A percentile compares a stretch with the other conserved stretches of the same genome.
phyloP scores from a whole-genome alignment of 2,888 invertebrate species.

The Idaea straminata region DNA sequence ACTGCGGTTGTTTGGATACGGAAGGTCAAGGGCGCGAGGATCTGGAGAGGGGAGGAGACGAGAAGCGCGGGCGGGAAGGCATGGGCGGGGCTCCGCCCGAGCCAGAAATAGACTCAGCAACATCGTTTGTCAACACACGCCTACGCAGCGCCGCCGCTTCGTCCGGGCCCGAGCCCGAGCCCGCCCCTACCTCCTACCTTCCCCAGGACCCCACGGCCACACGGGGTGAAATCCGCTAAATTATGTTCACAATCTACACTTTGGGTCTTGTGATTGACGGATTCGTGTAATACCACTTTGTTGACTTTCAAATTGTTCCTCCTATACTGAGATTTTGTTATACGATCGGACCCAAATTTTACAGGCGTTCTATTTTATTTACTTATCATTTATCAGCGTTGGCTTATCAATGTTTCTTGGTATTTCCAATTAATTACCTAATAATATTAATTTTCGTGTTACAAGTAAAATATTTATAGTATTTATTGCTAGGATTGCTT shows the following conservation, averaged over 20 bases:
- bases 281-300: constrained; percentile 22
- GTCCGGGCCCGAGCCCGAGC: constrained; percentile 20
- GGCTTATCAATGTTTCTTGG: not conserved
- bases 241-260: constrained; percentile 35
- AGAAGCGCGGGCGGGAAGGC: constrained; percentile 30
- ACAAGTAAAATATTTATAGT: too few relatives aligned
- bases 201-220: constrained; percentile 19
- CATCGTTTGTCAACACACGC: constrained; percentile 78
- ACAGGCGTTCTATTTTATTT: not conserved
- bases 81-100: constrained; percentile 53
- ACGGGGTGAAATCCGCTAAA: constrained; percentile 32
- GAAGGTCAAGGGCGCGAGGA: constrained; percentile 68
- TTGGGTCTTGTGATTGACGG: constrained; percentile 25
- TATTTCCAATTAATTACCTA: not conserved
- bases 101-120: constrained; percentile 66
- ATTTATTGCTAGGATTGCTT: too few relatives aligned
- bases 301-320: constrained; percentile 13
- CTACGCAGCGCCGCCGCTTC: constrained; percentile 53
- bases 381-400: not conserved
- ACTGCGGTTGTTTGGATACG: constrained; percentile 76
- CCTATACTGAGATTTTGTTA: not conserved
- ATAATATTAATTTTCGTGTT: too few relatives aligned
- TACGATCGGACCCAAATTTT: not conserved
- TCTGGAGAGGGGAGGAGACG: constrained; percentile 39
- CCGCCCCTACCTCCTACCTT: constrained; percentile 7